Percentiles rank a stretch among this genome's conserved stretches.
Conservation (phyloP, 2,113 vertebrate species). For the Gymnocephalus cernua region DNA sequence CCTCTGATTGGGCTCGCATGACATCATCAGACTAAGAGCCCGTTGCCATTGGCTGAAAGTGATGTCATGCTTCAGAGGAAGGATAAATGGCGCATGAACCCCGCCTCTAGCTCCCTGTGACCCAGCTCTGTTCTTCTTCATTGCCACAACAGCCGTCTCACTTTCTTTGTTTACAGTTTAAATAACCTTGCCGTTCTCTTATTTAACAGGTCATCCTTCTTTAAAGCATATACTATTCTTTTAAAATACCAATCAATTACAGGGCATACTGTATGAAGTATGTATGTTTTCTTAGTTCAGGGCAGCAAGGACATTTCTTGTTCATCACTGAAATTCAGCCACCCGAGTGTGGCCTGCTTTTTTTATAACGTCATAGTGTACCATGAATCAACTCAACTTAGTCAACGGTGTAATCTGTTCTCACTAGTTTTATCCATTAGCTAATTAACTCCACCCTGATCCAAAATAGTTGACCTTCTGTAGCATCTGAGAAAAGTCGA, state of each 20-base stretch:
- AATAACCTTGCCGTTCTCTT: constrained; percentile 16
- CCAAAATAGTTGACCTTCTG: constrained; percentile 35
- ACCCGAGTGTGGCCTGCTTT: not conserved
- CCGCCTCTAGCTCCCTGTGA: constrained; percentile 59
- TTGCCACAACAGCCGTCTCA: constrained; percentile 32
- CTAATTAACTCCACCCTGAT: constrained; percentile 45
- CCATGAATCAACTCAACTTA: constrained; percentile 40
- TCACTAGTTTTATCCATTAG: constrained; percentile 51
- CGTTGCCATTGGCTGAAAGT: constrained; percentile 76
- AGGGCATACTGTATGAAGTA: not conserved
- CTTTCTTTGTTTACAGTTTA: constrained; percentile 62
- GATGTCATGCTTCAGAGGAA: constrained; percentile 78
- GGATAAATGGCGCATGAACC: constrained; percentile 50
- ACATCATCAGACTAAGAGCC: constrained; percentile 78
- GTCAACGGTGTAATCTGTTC: constrained; percentile 40
- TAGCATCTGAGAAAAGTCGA: constrained; percentile 19
- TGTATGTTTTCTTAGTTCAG: not conserved
- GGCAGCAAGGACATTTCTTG: not conserved
- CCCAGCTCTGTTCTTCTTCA: constrained; percentile 32
- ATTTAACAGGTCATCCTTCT: not conserved
- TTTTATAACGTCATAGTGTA: not conserved
- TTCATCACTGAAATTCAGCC: not conserved
- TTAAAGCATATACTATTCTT: not conserved
- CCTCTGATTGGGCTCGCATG: constrained; percentile 78
- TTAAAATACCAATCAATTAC: not conserved